phyloP scores from a whole-genome alignment of 2,888 invertebrate species.

The Scaptomyza tumidula region DNA sequence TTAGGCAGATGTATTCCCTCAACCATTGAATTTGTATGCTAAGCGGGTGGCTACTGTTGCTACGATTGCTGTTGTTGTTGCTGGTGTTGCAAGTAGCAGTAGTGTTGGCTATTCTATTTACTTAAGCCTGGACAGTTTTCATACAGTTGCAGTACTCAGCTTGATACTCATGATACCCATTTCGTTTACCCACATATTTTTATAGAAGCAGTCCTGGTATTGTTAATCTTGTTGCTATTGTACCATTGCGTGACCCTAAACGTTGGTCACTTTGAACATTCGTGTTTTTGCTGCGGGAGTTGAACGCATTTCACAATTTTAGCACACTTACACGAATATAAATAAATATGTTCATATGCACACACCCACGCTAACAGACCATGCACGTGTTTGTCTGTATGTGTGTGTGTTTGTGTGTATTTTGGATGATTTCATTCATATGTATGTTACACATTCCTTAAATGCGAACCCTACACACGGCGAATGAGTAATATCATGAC shows the following conservation, averaged over 20 bases:
- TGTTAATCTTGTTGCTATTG: conserved; percentile 38
- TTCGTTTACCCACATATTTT: conserved; percentile 50
- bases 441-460: conserved; percentile 28
- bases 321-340: conserved; percentile 24
- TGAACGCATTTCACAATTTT: conserved; percentile 72
- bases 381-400: conserved; percentile 28
- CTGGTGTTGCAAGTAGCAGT: conserved; percentile 18
- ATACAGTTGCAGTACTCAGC: not conserved
- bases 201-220: conserved; percentile 3
- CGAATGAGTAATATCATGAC: conserved; percentile 72
- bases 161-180: conserved; percentile 35
- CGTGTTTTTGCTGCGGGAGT: conserved; percentile 51
- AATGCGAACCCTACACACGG: conserved; percentile 31
- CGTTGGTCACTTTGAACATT: conserved; percentile 76
- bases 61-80: conserved; percentile 14
- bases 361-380: conserved; percentile 2
- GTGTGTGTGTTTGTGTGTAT: conserved; percentile 45
- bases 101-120: too few species aligned
- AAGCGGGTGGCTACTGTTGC: conserved; percentile 16
- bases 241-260: conserved; percentile 77
- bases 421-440: conserved; percentile 77
- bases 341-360: conserved; percentile 13
- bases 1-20: too few species aligned
- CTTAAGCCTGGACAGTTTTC: too few species aligned
- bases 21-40: too few species aligned